These are phyloP conservation scores for Pagetopsis macropterus DNA, from an alignment of 2,797 vertebrate species.

Conservation along the genomic window DNA sequence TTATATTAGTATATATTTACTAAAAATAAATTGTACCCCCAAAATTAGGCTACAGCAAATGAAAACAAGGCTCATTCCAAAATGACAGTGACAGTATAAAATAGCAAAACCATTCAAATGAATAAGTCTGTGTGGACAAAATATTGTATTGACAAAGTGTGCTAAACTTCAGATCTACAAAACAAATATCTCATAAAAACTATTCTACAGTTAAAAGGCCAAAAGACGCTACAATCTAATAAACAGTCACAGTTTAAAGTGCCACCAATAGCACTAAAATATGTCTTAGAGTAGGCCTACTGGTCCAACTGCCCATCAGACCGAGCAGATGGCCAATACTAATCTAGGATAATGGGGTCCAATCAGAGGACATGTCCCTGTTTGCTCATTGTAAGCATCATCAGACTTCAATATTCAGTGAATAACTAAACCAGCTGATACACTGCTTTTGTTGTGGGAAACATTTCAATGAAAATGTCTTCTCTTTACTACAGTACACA, in stretches of 20 bases:
- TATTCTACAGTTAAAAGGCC: no score
- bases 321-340: neutral
- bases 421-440: no score
- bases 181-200: no score
- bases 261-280: neutral
- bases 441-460: neutral
- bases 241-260: neutral
- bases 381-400: neutral
- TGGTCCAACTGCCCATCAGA: neutral
- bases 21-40: no score
- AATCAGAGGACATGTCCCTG: neutral
- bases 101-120: no score
- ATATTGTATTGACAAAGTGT: neutral
- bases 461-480: neutral
- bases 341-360: neutral
- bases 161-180: no score
- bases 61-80: no score
- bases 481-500: conserved; percentile 28
- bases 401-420: neutral
- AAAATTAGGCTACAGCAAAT: no score
- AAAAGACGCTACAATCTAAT: neutral
- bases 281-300: neutral
- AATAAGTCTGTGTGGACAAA: no score
- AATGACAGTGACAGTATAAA: no score
- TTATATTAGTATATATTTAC: no score